Percentiles rank a stretch among this genome's conserved stretches.
These are phyloP conservation scores for Ariolimax columbianus DNA, from an alignment of 2,888 invertebrate genomes.

Conservation along the genomic window DNA sequence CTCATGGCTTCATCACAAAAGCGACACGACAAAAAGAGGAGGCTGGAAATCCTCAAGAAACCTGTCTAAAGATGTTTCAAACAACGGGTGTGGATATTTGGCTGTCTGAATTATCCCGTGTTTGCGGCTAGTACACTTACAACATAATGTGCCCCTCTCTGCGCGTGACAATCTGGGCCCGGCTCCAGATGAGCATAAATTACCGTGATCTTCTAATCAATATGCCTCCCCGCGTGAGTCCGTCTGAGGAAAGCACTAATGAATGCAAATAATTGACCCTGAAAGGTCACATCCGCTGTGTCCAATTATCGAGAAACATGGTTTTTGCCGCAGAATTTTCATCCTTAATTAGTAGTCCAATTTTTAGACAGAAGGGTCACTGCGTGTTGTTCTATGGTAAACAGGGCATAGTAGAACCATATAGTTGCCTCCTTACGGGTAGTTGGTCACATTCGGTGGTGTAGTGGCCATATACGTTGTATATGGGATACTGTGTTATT, in stretches of 20 bases:
- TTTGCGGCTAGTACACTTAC: not conserved
- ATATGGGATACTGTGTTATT: too few species aligned
- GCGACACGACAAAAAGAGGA: too few species aligned
- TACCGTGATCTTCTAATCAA: conserved; percentile 18
- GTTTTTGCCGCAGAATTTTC: not conserved
- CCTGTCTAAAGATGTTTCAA: too few species aligned
- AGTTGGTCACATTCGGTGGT: too few species aligned
- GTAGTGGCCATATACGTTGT: too few species aligned
- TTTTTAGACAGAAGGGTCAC: not conserved
- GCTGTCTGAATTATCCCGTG: not conserved
- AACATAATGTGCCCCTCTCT: not conserved
- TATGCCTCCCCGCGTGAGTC: not conserved
- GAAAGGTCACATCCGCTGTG: conserved; percentile 35
- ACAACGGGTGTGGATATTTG: not conserved
- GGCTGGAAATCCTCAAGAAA: too few species aligned
- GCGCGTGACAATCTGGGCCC: not conserved
- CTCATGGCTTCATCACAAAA: too few species aligned
- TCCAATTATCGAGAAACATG: conserved; percentile 15
- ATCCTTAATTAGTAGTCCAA: conserved; percentile 21
- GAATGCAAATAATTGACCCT: conserved; percentile 41
- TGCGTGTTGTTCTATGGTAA: not conserved
- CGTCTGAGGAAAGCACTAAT: conserved; percentile 27
- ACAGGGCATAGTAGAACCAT: too few species aligned
- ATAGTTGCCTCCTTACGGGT: too few species aligned
- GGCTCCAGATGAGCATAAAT: conserved; percentile 15